Base-by-base conservation (phyloP, 2,113 vertebrate genomes). In the Rhinolophus sinicus region DNA sequence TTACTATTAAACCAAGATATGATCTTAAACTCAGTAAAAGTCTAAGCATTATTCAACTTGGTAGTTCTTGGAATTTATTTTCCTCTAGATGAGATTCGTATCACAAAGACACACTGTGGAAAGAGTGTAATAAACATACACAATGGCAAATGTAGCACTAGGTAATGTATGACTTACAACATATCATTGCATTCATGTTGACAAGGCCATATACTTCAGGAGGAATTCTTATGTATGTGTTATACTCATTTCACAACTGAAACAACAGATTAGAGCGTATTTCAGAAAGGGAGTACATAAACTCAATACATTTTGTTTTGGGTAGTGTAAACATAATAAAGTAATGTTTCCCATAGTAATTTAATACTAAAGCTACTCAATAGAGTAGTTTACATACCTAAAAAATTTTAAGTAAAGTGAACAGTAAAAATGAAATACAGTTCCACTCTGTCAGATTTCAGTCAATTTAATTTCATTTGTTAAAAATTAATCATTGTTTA, bases 11-110 rank as follows among this genome's bases (percentile, higher is more conserved):
- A 69, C 33, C 35, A 50, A 91, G 44, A 80, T 67, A 83, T 2
- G 30, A 92, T 80, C 40, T 78, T 93, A 65, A 96, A 60, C 56
- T 30, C 28, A 16, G 24, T 75, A 65, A 4, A 75, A 88, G n/a
- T 58, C 30, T 50, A 96, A 67, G 33, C 24, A 94, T 84, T 91
- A 82, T 80, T 91, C n/a, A 93, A 40, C 30, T 65, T 80, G 30
- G 22, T 56, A 56, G 10, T 69, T 73, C 8, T 69, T 22, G 6
- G 47, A 38, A 88, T 90, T 93, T 90, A 86, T 83, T 91, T 80
- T 82, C 38, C 47, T 97, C 52, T n/a, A 52, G 12, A 11, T 78
- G 73, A 89, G 56, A 88, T 70, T 96, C 56, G 62, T 88, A 84
- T 93, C 67, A 64, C 24, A 58, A 6, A 93, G 44, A 64, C 24